Evolutionary conservation across 2,888 invertebrate genomes (phyloP).

Genomic region (Cepaea hortensis): DNA sequence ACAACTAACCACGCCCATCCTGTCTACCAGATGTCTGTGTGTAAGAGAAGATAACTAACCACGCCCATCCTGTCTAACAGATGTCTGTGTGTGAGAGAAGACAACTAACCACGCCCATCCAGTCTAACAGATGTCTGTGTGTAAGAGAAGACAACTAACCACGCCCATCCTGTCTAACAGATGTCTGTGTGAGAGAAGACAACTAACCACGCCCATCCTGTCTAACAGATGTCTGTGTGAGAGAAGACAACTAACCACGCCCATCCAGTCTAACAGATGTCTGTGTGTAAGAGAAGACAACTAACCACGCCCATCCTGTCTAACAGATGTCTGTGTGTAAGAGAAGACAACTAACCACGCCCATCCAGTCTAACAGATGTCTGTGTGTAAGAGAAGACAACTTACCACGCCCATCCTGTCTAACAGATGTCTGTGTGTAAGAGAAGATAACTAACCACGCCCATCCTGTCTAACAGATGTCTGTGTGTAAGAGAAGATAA

Average conservation of each 20-base stretch:
- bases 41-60: not conserved
- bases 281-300: not conserved
- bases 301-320: too few species aligned
- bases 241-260: not conserved
- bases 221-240: too few species aligned
- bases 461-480: constrained; percentile 18
- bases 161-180: not conserved
- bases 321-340: too few species aligned
- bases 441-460: not conserved
- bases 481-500: not conserved
- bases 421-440: too few species aligned
- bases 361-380: constrained; percentile 18
- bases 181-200: constrained; percentile 10
- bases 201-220: too few species aligned
- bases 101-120: not conserved
- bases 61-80: not conserved
- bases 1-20: not conserved
- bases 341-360: not conserved
- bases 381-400: not conserved
- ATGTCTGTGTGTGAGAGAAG: constrained; percentile 11
- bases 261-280: constrained; percentile 18
- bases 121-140: too few species aligned
- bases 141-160: not conserved
- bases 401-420: too few species aligned
- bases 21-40: too few species aligned